Conservation (phyloP, 1,140 invertebrate species). For the Drosophila funebris region DNA sequence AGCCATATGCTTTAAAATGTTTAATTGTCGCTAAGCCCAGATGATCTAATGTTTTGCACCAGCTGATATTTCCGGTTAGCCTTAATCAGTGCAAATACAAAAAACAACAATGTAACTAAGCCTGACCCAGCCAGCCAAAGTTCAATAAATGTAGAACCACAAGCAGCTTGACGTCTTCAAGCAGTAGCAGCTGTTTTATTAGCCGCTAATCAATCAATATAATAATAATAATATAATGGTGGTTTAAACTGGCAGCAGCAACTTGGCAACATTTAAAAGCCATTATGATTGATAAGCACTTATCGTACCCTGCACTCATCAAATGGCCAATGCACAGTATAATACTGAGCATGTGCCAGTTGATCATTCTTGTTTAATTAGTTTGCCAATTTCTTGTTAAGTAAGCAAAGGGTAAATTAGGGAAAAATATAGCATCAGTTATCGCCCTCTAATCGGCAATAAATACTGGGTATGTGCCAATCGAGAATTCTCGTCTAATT, state of each 20-base stretch:
- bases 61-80: slow-evolving; percentile 65
- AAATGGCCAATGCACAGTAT: background rate
- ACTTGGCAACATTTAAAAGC: slow-evolving; percentile 61
- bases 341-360: background rate
- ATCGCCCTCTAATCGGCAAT: too few species aligned
- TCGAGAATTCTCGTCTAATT: too few species aligned
- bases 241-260: slow-evolving; percentile 41
- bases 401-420: too few species aligned
- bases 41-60: slow-evolving; percentile 52
- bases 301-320: slow-evolving; percentile 1
- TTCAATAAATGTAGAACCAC: background rate
- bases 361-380: too few species aligned
- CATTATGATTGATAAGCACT: slow-evolving; percentile 55
- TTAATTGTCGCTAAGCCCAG: slow-evolving; percentile 60
- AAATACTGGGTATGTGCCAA: too few species aligned
- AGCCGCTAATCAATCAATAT: slow-evolving; percentile 63
- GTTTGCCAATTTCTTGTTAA: too few species aligned
- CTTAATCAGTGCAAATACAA: slow-evolving; percentile 49
- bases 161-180: background rate
- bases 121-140: slow-evolving; percentile 27
- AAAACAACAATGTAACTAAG: slow-evolving; percentile 41
- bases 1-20: slow-evolving; percentile 18
- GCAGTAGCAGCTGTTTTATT: slow-evolving; percentile 40
- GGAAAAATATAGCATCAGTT: too few species aligned
- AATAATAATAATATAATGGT: slow-evolving; percentile 20